Conservation (phyloP, 2,797 vertebrate genomes). For the Gymnopithys bicolor region DNA sequence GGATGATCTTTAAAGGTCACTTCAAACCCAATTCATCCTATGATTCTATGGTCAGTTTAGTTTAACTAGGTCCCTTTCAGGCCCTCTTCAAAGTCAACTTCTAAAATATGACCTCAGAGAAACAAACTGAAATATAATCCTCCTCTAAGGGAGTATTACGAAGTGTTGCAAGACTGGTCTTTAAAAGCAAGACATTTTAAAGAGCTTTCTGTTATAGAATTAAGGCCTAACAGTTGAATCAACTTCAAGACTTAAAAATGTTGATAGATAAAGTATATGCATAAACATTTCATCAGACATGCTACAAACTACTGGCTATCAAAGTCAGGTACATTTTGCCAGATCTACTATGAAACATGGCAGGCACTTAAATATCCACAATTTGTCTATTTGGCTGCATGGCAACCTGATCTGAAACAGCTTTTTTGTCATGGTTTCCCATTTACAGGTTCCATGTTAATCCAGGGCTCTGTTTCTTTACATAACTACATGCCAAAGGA, state of each 20-base stretch:
- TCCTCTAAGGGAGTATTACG: background rate
- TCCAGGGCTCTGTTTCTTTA: background rate
- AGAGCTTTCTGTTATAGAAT: background rate
- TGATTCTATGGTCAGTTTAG: background rate
- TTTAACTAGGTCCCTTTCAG: background rate
- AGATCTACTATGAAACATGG: background rate
- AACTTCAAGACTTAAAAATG: background rate
- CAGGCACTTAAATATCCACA: background rate
- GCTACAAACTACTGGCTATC: background rate
- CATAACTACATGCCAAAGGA: background rate
- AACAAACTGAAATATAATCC: background rate
- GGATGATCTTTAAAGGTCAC: background rate
- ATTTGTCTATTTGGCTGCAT: background rate
- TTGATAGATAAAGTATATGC: background rate
- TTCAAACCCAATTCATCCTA: background rate
- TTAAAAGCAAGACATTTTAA: background rate
- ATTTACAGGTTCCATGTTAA: background rate
- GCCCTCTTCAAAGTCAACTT: background rate
- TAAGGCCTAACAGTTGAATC: background rate
- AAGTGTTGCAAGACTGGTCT: background rate
- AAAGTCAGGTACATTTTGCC: background rate
- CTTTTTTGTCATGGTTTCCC: background rate
- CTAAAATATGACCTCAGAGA: background rate
- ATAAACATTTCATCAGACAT: background rate
- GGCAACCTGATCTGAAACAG: background rate